Base-by-base conservation (phyloP, 2,888 invertebrate genomes). In the Cacoxenus indagator region DNA sequence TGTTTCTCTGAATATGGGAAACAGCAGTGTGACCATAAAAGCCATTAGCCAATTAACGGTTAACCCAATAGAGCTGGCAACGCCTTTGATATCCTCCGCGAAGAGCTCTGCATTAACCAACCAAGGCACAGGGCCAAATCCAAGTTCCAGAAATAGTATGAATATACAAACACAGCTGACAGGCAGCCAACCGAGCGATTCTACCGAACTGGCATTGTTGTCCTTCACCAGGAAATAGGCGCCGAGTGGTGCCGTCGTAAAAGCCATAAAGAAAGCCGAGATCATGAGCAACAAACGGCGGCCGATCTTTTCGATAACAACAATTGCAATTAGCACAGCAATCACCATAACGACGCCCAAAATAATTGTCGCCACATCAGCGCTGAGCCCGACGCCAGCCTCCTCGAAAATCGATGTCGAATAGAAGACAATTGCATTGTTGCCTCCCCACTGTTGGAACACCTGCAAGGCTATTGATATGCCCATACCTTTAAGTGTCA, bases 381-480 rank as follows among this genome's bases (percentile, higher is more conserved):
- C 85, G 17, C 27, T 14, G 17, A 45, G 14, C 9, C 62, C 62
- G n/a, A 31, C 26, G 8, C 22, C 43, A 9, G 62, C 62, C n/a
- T 57, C 89, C 54, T 87, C 80, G 86, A 96, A 95, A 66, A 96
- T 96, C 0, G 89, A 85, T 0, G 91, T 91, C 0, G 92, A 91
- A 79, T 94, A 94, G 85, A 95, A 93, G 70, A 95, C 92, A 0
- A 95, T 92, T 0, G 93, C 93, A 79, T 95, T 95, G 61, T 94
- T 91, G 31, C 95, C 94, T 66, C 93, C 92, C 62, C 95, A 89
- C 84, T 96, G 96, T 83, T 96, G 96, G 87, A 95, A 94, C 75
- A 95, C 88, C 95, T 96, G 95, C 17, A 96, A 89, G 1, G 92
- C 91, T 77, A 92, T 92, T 71, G 91, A 91, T 67, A 94, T 92